Evolutionary conservation across 2,113 vertebrate species (phyloP).

Genomic region (Zootoca vivipara): DNA sequence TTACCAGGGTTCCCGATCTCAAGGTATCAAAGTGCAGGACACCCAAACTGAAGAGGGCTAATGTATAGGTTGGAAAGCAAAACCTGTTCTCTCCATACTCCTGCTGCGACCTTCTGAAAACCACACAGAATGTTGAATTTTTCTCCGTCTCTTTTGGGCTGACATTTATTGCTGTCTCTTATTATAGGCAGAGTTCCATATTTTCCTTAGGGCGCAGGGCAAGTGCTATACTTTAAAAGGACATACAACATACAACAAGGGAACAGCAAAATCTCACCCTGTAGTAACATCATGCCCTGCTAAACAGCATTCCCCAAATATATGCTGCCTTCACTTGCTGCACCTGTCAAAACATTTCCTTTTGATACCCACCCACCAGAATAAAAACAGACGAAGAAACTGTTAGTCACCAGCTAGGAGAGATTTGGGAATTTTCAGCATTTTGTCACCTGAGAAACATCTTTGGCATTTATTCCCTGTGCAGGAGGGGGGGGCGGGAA

Average conservation of each 20-base stretch:
- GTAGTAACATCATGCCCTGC: constrained; percentile 27
- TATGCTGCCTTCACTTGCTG: constrained; percentile 5
- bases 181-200: not conserved
- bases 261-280: not conserved
- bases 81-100: not conserved
- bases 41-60: not conserved
- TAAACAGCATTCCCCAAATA: constrained; percentile 16
- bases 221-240: constrained; percentile 40
- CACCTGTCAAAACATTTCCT: constrained; percentile 31
- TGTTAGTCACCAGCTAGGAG: constrained; percentile 30
- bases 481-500: too few species aligned
- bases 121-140: not conserved
- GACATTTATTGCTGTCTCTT: constrained; percentile 4
- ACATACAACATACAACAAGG: not conserved
- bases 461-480: constrained; percentile 47
- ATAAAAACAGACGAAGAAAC: constrained; percentile 36
- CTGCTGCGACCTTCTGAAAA: constrained; percentile 10
- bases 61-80: not conserved
- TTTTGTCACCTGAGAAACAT: constrained; percentile 56
- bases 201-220: not conserved
- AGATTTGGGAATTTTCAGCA: constrained; percentile 43
- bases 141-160: not conserved
- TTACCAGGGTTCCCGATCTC: not conserved
- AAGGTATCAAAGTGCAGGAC: not conserved
- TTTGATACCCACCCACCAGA: not conserved